Evolutionary conservation across 2,113 vertebrate genomes (phyloP), one percentile per base, ranked within the genome.

Genomic region (Hyaena hyaena): DNA sequence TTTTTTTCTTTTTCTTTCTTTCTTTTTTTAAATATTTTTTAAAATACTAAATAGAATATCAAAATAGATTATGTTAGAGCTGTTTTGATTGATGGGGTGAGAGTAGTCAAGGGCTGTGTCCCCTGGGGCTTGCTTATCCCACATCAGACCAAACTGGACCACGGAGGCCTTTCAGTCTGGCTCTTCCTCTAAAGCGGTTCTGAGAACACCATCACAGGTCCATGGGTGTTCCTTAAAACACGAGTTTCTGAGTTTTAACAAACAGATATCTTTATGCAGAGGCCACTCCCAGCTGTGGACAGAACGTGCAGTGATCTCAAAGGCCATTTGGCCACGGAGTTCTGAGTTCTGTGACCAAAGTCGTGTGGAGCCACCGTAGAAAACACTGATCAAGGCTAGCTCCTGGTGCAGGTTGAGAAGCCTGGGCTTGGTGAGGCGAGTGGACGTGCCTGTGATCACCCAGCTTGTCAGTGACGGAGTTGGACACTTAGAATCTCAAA

Each of bases 91-190:
- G 74, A 10, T 55, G 61, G 50, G 1, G 3, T 63, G 86, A 88
- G 45, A n/a, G 35, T 7, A 43, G 61, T 24, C n/a, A 3, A 2
- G 23, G 65, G 19, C 15, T 26, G 48, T 69, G 61, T 24, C 33
- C 23, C 0, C 28, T 26, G 33, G 50, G 28, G 79, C 58, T n/a
- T 12, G 28, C 15, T 33, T 48, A 10, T 2, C n/a, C 74, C 1
- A 2, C 21, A 5, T 11, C 45, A 26, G 55, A 53, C 39, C 0
- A 1, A 35, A 50, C 5, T 39, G 50, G n/a, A 24, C 8, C 0
- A 0, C 21, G 8, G 15, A 12, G 16, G 58, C 58, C 24, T 50
- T 82, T 65, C 16, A 1, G 12, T 16, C 55, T n/a, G 50, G 63
- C 9, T 0, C 55, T 65, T 53, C 65, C 76, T 91, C 39, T 35